These are phyloP conservation scores for Heliconius himera DNA, from an alignment of 1,140 invertebrate species.

Conservation along the genomic window DNA sequence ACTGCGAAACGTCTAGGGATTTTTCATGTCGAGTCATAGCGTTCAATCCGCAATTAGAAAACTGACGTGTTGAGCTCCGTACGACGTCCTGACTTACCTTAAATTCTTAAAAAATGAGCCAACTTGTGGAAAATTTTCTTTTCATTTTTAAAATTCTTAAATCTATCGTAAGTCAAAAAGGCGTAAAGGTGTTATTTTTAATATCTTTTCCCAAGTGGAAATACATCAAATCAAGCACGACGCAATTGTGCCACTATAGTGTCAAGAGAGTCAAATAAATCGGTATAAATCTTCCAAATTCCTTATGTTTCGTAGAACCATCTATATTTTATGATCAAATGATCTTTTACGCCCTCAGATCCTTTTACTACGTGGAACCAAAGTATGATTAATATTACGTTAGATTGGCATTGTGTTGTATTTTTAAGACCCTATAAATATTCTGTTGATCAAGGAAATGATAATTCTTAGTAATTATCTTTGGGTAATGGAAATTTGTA, in stretches of 20 bases:
- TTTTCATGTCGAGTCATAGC: not conserved
- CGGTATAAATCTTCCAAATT: not conserved
- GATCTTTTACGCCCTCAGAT: not conserved
- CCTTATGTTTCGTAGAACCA: not conserved
- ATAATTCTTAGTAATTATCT: too few relatives aligned
- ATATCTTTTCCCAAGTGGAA: not conserved
- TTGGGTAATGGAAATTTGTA: too few relatives aligned
- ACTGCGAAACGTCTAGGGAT: not conserved
- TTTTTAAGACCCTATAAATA: not conserved
- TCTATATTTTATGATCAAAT: slow-evolving; percentile 10
- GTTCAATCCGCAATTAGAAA: not conserved
- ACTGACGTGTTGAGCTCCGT: not conserved
- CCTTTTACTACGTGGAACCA: not conserved
- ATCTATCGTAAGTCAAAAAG: not conserved
- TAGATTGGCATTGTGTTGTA: not conserved
- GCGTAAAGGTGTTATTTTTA: too few relatives aligned
- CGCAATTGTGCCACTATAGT: not conserved
- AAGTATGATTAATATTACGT: not conserved
- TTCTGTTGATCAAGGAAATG: too few relatives aligned
- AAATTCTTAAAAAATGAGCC: not conserved
- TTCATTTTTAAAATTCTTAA: not conserved
- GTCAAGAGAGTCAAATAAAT: not conserved
- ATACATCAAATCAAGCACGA: not conserved
- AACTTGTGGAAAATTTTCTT: not conserved
- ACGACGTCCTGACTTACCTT: not conserved